These are phyloP conservation scores for Drosophila nikananu DNA, from an alignment of 1,140 invertebrate genomes.

Conservation along the genomic window DNA sequence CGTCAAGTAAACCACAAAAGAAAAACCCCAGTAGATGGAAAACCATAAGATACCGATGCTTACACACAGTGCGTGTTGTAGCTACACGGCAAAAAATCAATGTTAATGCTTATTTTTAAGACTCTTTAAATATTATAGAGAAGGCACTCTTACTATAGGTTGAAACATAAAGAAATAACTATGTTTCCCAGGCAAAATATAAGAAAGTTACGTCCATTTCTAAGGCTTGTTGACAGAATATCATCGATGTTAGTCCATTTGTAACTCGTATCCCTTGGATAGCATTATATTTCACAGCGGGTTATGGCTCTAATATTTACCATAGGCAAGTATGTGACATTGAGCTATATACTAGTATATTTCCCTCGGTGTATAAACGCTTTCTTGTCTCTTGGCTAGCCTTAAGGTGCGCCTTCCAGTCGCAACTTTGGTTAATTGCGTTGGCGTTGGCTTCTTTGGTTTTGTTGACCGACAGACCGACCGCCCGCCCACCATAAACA, in stretches of 20 bases:
- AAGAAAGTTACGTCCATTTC: no score
- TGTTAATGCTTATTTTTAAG: not conserved
- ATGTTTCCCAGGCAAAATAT: not conserved
- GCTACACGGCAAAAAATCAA: constrained; percentile 4
- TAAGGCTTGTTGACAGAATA: no score
- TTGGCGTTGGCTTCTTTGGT: constrained; percentile 50
- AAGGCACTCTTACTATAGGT: not conserved
- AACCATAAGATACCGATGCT: constrained; percentile 34
- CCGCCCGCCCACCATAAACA: constrained; percentile 59
- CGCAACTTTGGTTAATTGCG: constrained; percentile 79
- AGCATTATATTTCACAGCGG: no score
- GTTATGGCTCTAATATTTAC: not conserved
- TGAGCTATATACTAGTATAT: not conserved
- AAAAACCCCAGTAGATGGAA: constrained; percentile 17
- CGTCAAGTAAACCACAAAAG: constrained; percentile 66
- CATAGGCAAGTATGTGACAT: not conserved
- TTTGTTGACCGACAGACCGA: constrained; percentile 30
- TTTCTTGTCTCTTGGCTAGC: constrained; percentile 29
- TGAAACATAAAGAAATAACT: not conserved
- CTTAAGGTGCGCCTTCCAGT: constrained; percentile 67
- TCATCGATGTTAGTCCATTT: no score
- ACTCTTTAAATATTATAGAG: not conserved
- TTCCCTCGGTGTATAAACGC: constrained; percentile 1
- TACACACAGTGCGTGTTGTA: constrained; percentile 18
- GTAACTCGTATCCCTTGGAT: no score